These are phyloP conservation scores for Amblyopsis hoosieri DNA, from an alignment of 2,797 vertebrate species.

Conservation along the genomic window DNA sequence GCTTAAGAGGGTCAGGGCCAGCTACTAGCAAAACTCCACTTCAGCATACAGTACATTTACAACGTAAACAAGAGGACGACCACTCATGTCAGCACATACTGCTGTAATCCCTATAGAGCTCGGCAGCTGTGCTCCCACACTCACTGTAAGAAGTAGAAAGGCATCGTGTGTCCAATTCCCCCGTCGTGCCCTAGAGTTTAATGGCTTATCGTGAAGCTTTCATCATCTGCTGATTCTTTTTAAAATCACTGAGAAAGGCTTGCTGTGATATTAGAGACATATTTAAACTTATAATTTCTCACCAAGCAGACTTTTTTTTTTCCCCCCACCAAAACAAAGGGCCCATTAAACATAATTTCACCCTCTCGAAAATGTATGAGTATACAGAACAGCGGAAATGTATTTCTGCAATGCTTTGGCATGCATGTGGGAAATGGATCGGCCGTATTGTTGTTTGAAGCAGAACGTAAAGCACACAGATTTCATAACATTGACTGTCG, in stretches of 20 bases:
- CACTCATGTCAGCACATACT: conserved; percentile 56
- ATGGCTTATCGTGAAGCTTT: conserved; percentile 33
- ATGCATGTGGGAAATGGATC: conserved; percentile 12
- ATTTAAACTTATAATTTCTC: conserved; percentile 63
- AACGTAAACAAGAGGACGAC: conserved; percentile 37
- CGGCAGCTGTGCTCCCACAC: background rate
- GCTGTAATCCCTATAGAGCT: conserved; percentile 21
- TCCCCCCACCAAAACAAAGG: conserved; percentile 53
- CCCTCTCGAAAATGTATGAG: conserved; percentile 41
- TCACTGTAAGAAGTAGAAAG: conserved; percentile 23
- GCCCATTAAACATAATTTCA: conserved; percentile 48
- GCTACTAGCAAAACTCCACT: conserved; percentile 55
- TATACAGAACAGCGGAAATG: conserved; percentile 42
- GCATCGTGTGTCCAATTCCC: conserved; percentile 31
- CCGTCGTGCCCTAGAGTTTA: conserved; percentile 28
- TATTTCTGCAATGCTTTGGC: conserved; percentile 44
- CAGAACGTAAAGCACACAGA: conserved; percentile 26
- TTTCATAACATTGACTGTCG: conserved; percentile 41
- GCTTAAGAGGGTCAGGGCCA: conserved; percentile 48
- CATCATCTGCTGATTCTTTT: conserved; percentile 34
- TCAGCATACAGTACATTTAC: conserved; percentile 47
- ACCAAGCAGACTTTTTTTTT: conserved; percentile 49
- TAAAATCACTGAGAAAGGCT: conserved; percentile 36
- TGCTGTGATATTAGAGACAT: conserved; percentile 53
- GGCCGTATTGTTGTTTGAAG: conserved; percentile 35